Evolutionary conservation across 2,888 invertebrate species (phyloP).

Genomic region (Himalopsyche tibetana): DNA sequence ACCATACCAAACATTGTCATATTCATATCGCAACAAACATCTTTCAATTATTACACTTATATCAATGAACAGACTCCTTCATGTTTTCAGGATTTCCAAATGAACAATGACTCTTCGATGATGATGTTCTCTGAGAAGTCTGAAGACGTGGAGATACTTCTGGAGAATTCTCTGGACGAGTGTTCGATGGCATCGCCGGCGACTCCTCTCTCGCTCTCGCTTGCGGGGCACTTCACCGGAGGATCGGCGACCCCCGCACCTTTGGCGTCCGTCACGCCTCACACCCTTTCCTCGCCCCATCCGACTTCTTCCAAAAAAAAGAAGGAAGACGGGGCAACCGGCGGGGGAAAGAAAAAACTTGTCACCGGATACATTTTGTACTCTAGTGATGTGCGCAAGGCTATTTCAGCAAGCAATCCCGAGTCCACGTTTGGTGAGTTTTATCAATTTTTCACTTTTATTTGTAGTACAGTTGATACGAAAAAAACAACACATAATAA

Average conservation of each 20-base stretch:
- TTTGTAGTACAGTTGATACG: no score
- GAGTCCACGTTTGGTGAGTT: slow-evolving; percentile 94
- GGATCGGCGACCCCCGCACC: slow-evolving; percentile 67
- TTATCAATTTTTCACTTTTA: background rate
- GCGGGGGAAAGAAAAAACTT: slow-evolving; percentile 69
- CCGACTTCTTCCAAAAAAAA: slow-evolving; percentile 71
- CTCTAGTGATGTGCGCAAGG: slow-evolving; percentile 96
- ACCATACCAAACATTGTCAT: no score
- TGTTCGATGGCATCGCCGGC: slow-evolving; percentile 90
- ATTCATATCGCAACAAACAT: no score
- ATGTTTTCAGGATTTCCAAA: slow-evolving; percentile 10
- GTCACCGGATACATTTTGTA: slow-evolving; percentile 98
- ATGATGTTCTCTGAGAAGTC: slow-evolving; percentile 43
- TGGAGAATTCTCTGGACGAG: slow-evolving; percentile 89
- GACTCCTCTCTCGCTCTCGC: slow-evolving; percentile 81
- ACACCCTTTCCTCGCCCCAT: slow-evolving; percentile 67
- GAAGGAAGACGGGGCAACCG: slow-evolving; percentile 69
- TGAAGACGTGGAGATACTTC: slow-evolving; percentile 80
- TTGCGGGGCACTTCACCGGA: slow-evolving; percentile 81
- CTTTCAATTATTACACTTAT: background rate
- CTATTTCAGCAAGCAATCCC: slow-evolving; percentile 95
- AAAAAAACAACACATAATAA: no score
- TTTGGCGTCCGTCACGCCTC: slow-evolving; percentile 60
- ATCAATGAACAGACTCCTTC: slow-evolving; percentile 38
- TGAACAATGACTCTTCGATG: slow-evolving; percentile 16